Percentiles rank a stretch among this genome's conserved stretches.
Conservation (phyloP, 2,888 invertebrate genomes). For the Epicampocera succincta region DNA sequence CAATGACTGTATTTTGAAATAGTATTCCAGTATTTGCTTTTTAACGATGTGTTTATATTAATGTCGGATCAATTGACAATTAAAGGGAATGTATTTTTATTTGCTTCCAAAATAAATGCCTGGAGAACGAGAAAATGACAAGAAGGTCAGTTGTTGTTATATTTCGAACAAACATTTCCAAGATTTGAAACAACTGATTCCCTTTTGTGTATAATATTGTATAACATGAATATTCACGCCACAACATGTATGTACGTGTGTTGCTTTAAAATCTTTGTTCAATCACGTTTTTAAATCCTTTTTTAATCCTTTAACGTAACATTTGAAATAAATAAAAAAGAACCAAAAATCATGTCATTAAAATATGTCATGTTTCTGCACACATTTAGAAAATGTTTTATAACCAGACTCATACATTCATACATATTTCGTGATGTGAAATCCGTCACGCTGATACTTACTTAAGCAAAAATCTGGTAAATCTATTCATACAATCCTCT, state of each 20-base stretch:
- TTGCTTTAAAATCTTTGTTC: background rate
- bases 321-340: background rate
- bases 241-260: too few relatives aligned
- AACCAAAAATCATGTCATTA: slow-evolving; percentile 38
- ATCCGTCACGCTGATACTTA: slow-evolving; percentile 62
- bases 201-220: background rate
- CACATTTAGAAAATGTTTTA: slow-evolving; percentile 48
- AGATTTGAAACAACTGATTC: too few relatives aligned
- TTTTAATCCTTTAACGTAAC: slow-evolving; percentile 31
- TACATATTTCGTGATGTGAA: slow-evolving; percentile 60
- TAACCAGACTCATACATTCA: background rate
- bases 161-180: too few relatives aligned
- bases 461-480: slow-evolving; percentile 27
- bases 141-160: too few relatives aligned
- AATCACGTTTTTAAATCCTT: slow-evolving; percentile 40
- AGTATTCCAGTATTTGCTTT: too few relatives aligned
- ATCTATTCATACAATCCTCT: slow-evolving; percentile 31
- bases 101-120: too few relatives aligned
- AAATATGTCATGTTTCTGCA: slow-evolving; percentile 56
- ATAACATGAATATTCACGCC: background rate
- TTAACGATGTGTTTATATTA: too few relatives aligned
- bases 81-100: too few relatives aligned
- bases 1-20: too few relatives aligned
- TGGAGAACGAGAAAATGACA: too few relatives aligned
- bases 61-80: too few relatives aligned